Percentiles rank a stretch among this genome's conserved stretches.
These are phyloP conservation scores for Parapristionchus giblindavisi DNA, from an alignment of 2,888 invertebrate genomes.

Conservation along the genomic window DNA sequence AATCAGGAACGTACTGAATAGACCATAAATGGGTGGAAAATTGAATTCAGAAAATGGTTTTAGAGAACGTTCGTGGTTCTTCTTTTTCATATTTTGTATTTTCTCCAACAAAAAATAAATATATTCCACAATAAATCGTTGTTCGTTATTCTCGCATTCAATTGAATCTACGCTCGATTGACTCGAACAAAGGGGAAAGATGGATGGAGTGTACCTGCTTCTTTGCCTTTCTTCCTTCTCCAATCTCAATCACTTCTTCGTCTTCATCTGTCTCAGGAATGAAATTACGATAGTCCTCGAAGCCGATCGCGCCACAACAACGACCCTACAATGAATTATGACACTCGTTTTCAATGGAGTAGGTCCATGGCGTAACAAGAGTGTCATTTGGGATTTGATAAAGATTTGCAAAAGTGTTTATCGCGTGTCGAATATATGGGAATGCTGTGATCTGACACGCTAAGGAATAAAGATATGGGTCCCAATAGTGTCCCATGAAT, in stretches of 20 bases:
- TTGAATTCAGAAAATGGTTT: neutral
- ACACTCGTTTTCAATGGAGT: neutral
- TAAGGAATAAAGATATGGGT: too few species aligned
- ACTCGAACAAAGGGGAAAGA: too few species aligned
- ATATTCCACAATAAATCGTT: neutral
- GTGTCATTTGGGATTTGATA: neutral
- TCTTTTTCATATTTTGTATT: too few species aligned
- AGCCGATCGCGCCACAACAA: constrained; percentile 33
- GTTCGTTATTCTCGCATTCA: neutral
- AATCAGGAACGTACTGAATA: constrained; percentile 38
- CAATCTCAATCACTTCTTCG: constrained; percentile 1
- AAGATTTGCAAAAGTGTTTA: neutral
- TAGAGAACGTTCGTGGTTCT: neutral
- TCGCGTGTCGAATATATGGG: neutral
- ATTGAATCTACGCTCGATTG: too few species aligned
- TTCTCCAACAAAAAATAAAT: too few species aligned
- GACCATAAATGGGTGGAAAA: neutral
- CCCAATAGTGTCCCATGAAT: too few species aligned
- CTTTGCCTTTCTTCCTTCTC: constrained; percentile 17
- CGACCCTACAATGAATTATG: constrained; percentile 26
- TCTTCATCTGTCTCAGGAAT: constrained; percentile 19
- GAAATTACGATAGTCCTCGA: constrained; percentile 35
- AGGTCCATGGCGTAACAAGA: neutral
- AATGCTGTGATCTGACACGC: too few species aligned
- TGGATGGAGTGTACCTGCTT: neutral